Evolutionary conservation across 2,797 vertebrate species (phyloP), one percentile per base, ranked within the genome.

Genomic region (Sphaeramia orbicularis): DNA sequence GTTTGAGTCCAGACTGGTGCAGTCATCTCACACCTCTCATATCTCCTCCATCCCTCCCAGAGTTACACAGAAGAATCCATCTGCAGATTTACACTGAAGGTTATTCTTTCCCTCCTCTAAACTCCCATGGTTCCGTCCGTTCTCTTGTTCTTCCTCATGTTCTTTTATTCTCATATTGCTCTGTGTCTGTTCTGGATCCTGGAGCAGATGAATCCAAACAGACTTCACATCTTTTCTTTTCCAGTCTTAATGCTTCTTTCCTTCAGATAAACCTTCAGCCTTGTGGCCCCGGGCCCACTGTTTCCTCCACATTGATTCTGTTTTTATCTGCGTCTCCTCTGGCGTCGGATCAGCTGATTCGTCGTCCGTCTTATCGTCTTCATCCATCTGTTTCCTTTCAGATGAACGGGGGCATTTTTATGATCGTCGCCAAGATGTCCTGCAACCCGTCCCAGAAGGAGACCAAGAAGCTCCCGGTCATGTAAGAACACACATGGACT

Each of bases 371-470:
- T 80, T 2, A 72, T 13, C 4, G 0, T 36, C 6, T 62, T 11
- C 69, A 40, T 65, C 60, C 18, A 65, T 76, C 15, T 38, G 8
- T 16, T 6, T 59, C 45, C 51, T 4, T 94, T 73, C 89, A 99
- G 98, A 94, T 97, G 89, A 98, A 99, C 35, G 96, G 96, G 62
- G 95, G 95, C 62, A 95, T 99, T 94, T 97, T 97, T 92, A 95
- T 95, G 87, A 95, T 96, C 57, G 96, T 98, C 52, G 94, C 97
- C 81, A 97, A 96, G 87, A 96, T 96, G 84, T 96, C 96, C 77
- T 99, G 97, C 81, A 96, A 95, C 78, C 86, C 95, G 6, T 95
- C 96, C 66, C 97, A 98, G 91, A 98, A 98, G 86, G 97, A 99
- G 83, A 95, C 96, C 47, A 99, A 98, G 94, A 99, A 96, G 90